Conservation (phyloP, 2,888 invertebrate genomes). For the Caenorhabditis sulstoni region DNA sequence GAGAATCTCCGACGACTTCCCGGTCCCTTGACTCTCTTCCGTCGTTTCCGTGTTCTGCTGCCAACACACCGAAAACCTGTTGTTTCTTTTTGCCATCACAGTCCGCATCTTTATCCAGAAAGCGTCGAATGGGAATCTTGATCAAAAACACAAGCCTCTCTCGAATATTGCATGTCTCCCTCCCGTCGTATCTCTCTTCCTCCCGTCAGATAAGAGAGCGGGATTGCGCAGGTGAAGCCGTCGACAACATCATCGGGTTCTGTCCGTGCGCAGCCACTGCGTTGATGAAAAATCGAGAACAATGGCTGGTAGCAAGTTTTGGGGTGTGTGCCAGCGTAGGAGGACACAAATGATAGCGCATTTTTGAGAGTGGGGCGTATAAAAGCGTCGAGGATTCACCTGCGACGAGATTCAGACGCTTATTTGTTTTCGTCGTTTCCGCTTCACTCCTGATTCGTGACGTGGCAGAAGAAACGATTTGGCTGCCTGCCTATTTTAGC, state of each 20-base stretch:
- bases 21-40: too few species aligned
- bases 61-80: neutral
- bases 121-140: conserved; percentile 19
- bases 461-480: conserved; percentile 12
- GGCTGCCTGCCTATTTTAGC: neutral
- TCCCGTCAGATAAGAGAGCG: conserved; percentile 29
- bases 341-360: conserved; percentile 34
- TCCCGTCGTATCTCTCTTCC: neutral
- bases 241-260: conserved; percentile 48
- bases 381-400: conserved; percentile 23
- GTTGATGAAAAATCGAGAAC: conserved; percentile 49
- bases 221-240: conserved; percentile 52
- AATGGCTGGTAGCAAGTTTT: conserved; percentile 52
- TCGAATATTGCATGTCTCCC: conserved; percentile 27
- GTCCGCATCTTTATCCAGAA: neutral
- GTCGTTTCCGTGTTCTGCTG: neutral
- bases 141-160: conserved; percentile 33
- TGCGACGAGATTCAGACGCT: conserved; percentile 28
- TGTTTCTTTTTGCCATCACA: neutral
- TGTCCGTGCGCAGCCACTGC: neutral
- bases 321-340: conserved; percentile 29
- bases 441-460: neutral
- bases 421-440: neutral
- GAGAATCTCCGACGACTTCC: too few species aligned
- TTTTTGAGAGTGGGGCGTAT: conserved; percentile 32